Evolutionary conservation across 53 echinoderm and acorn worm genomes (phyloP).

Genomic region (Antedon mediterranea): DNA sequence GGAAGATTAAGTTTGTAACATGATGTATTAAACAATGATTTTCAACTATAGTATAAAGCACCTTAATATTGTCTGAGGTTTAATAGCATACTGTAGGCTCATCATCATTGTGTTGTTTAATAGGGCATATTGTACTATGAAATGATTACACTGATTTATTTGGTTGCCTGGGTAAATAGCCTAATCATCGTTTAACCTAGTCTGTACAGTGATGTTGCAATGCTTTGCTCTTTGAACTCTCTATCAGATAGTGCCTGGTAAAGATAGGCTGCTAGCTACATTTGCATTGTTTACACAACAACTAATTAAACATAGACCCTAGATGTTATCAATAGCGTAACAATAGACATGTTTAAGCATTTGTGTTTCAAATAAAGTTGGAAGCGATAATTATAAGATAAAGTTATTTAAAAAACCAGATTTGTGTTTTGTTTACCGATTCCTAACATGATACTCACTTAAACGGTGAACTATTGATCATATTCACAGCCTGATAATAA

Average conservation of each 20-base stretch:
- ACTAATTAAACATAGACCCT: background rate
- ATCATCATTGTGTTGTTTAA: no score
- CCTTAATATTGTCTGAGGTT: no score
- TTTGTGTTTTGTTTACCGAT: background rate
- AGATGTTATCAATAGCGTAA: background rate
- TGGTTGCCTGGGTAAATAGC: background rate
- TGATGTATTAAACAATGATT: no score
- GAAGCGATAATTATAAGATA: background rate
- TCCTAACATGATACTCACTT: background rate
- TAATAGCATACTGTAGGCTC: no score
- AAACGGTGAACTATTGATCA: no score
- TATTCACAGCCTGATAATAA: no score
- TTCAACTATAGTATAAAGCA: no score
- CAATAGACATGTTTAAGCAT: background rate
- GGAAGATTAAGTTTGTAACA: no score
- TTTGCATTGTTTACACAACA: background rate
- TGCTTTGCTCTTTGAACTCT: background rate
- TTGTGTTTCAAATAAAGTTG: background rate
- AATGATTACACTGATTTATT: background rate
- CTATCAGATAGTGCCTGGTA: background rate
- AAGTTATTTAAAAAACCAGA: background rate
- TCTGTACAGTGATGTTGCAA: background rate
- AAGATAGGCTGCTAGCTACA: background rate
- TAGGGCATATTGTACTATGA: background rate
- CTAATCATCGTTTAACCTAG: background rate